Base-by-base conservation (phyloP, 2,888 invertebrate genomes). In the Erebia aethiops region DNA sequence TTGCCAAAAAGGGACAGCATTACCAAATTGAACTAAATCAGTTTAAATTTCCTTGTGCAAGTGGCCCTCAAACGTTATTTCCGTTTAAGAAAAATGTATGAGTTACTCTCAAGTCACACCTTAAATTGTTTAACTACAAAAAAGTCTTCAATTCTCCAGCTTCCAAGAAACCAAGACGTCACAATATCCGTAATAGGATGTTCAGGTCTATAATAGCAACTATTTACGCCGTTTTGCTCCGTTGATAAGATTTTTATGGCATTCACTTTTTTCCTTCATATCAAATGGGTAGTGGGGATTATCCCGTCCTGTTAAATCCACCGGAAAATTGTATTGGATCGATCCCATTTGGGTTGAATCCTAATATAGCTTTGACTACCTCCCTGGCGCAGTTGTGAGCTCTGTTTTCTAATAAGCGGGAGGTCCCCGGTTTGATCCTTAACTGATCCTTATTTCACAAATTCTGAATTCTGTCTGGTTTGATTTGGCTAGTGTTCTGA, bases 241-340 rank as follows among this genome's bases (percentile, higher is more conserved):
- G 16, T 26, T 67, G 67, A 67, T 57, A 66, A 21, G 56, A 43
- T 49, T n/a, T 43, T 43, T 21, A 26, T 14, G 21, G 21, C 58
- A 57, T 58, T 67, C 11, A 67, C n/a, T 56, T 56, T 56, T 58
- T 67, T 49, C 57, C 57, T 46, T 51, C 67, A 58, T 57, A 49
- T 58, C 57, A 58, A 58, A 67, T 58, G 57, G 67, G 46, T 67
- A 58, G 67, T 67, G 57, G 58, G 67, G 67, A 67, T 67, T 67
- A 67, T 67, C 67, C 67, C 49, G 16, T 58, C 16, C 57, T 26
- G 67, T 67, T 67, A 58, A 67, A 67, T 67, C 58, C 58, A 35
- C 58, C 58, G 67, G 67, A 67, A 67, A 67, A 58, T 67, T 66
- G 56, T 56, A 46, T 43, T 58, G 2, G 21, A 67, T 67, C 46